phyloP scores from a whole-genome alignment of 2,888 invertebrate species.

The Pimpla rufipes region DNA sequence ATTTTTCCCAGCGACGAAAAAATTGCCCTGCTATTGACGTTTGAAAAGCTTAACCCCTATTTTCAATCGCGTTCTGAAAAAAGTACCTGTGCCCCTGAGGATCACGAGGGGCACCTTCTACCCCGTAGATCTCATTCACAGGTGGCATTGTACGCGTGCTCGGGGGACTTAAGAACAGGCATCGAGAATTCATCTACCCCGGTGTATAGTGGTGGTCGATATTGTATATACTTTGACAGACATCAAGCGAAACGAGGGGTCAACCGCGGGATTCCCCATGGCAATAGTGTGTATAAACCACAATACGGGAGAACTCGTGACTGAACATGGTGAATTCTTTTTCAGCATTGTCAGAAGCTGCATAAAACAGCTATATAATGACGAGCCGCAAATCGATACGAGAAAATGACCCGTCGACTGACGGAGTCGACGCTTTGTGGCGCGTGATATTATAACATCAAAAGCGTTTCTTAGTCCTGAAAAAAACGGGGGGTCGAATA shows the following conservation, averaged over 20 bases:
- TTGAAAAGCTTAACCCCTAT: too few relatives aligned
- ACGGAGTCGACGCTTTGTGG: not conserved
- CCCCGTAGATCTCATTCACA: not conserved
- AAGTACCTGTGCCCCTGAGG: not conserved
- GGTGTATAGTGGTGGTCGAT: not conserved
- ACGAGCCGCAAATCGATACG: conserved; percentile 8
- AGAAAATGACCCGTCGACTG: not conserved
- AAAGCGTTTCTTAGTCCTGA: not conserved
- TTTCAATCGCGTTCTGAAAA: too few relatives aligned
- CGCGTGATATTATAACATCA: not conserved
- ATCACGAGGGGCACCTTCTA: not conserved
- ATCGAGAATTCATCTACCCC: not conserved
- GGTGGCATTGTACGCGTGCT: not conserved
- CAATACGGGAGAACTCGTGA: conserved; percentile 22
- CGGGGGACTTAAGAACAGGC: not conserved
- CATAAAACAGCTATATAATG: not conserved
- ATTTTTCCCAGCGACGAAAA: too few relatives aligned
- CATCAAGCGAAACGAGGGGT: conserved; percentile 16
- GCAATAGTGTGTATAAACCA: not conserved
- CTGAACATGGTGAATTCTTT: conserved; percentile 8
- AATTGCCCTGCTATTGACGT: too few relatives aligned
- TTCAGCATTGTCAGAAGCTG: not conserved
- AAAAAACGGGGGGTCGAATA: not conserved
- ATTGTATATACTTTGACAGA: conserved; percentile 10
- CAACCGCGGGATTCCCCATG: not conserved